Percentiles rank a stretch among this genome's conserved stretches.
phyloP scores from a whole-genome alignment of 2,113 vertebrate genomes.

The Thryonomys swinderianus region DNA sequence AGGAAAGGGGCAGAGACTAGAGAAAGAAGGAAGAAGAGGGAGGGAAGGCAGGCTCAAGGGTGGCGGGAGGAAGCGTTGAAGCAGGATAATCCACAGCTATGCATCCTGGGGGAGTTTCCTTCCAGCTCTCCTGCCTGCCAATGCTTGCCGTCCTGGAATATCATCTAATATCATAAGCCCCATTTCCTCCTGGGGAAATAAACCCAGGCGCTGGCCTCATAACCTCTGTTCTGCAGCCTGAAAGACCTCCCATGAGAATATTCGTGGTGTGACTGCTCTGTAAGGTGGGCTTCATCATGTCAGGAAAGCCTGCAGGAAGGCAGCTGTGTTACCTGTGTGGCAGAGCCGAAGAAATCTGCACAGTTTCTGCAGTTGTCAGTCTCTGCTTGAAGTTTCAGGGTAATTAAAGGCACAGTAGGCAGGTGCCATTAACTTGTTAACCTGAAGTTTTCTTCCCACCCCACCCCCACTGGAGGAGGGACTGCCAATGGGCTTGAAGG shows the following conservation, averaged over 20 bases:
- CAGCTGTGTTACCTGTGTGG: not conserved
- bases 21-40: not conserved
- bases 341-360: not conserved
- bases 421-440: constrained; percentile 71
- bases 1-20: not conserved
- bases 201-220: not conserved
- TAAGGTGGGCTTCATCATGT: not conserved
- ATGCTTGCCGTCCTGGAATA: not conserved
- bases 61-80: not conserved
- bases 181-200: not conserved
- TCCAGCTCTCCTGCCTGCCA: not conserved
- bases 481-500: not conserved
- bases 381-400: not conserved
- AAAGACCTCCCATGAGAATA: not conserved
- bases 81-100: fast-evolving
- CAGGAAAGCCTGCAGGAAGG: not conserved
- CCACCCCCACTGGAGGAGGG: not conserved
- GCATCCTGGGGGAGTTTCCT: not conserved
- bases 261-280: not conserved
- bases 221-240: not conserved
- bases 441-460: constrained; percentile 34
- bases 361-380: not conserved
- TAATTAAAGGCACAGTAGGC: constrained; percentile 67
- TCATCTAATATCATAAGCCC: not conserved
- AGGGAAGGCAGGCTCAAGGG: not conserved